Conservation (phyloP, 2,113 vertebrate genomes). For the Coryphaenoides rupestris region DNA sequence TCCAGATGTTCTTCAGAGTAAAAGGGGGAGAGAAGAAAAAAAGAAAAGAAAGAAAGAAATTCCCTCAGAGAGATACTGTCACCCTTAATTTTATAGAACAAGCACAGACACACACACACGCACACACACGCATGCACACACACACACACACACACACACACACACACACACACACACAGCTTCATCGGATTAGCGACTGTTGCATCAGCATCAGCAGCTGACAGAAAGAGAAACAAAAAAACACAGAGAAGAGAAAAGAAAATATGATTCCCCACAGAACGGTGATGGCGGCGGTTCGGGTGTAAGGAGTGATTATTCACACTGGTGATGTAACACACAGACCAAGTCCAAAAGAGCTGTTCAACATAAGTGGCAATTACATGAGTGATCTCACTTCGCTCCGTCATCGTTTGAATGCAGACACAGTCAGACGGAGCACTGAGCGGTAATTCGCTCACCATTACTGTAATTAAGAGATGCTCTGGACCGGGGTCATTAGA, state of each 20-base stretch:
- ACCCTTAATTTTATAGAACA: too few relatives aligned
- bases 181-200: background rate
- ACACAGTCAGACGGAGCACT: slow-evolving; percentile 19
- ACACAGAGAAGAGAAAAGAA: background rate
- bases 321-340: slow-evolving; percentile 31
- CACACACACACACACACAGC: background rate
- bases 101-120: too few relatives aligned
- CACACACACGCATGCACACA: too few relatives aligned
- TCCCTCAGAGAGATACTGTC: too few relatives aligned
- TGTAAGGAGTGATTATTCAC: slow-evolving; percentile 9
- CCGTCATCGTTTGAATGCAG: slow-evolving; percentile 37
- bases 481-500: too few relatives aligned
- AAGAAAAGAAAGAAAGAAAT: too few relatives aligned
- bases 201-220: background rate
- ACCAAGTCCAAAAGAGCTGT: slow-evolving; percentile 48
- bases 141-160: too few relatives aligned
- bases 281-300: background rate
- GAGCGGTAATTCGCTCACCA: slow-evolving; percentile 21
- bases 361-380: slow-evolving; percentile 53
- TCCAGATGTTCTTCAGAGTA: too few relatives aligned
- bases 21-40: too few relatives aligned
- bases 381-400: slow-evolving; percentile 39
- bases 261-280: background rate
- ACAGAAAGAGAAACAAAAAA: background rate
- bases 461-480: background rate